Base-by-base conservation (phyloP, 1,140 invertebrate species). In the Pollicipes pollicipes region DNA sequence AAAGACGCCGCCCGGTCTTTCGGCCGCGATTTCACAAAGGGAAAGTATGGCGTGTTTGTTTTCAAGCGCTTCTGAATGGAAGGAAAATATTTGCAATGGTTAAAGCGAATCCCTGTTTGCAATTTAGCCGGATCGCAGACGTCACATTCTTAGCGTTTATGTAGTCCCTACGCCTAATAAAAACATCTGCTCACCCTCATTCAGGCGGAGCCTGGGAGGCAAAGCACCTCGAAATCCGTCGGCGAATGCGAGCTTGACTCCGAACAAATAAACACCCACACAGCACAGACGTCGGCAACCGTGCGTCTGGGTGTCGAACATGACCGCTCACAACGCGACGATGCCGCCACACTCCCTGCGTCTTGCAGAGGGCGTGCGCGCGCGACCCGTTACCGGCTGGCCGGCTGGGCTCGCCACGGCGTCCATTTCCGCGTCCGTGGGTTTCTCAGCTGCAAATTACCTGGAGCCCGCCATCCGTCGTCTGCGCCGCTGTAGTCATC, bases 81-180 rank as follows among this genome's bases (percentile, higher is more conserved):
- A 58, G 45, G 45, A 58, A 58, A 58, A 58, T 58, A 58, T 58
- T 58, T 58, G 13, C 24, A 58, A 58, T 58, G 45, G 45, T 58
- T 58, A 58, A 58, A 58, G 45, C 45, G 45, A 58, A 58, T 58
- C 45, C 45, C 45, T 58, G 45, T 58, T 58, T 58, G 45, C 45
- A 58, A 58, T 58, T 58, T 58, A 21, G 45, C 45, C 45, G 45
- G 45, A 58, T 58, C 45, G 21, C 17, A 2, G 45, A 58, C 45
- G 45, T 58, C 45, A 10, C 45, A 58, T 58, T 58, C 45, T 58
- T 58, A 58, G 45, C 45, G 45, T 24, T 58, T 58, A 58, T 58
- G 45, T 58, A 58, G 45, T 58, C 45, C 6, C 13, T 24, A 21
- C 45, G 45, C 45, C 45, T 58, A 58, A 58, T 58, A 58, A 58